These are phyloP conservation scores for Byasa hedistus DNA, from an alignment of 2,888 invertebrate species.

Conservation along the genomic window DNA sequence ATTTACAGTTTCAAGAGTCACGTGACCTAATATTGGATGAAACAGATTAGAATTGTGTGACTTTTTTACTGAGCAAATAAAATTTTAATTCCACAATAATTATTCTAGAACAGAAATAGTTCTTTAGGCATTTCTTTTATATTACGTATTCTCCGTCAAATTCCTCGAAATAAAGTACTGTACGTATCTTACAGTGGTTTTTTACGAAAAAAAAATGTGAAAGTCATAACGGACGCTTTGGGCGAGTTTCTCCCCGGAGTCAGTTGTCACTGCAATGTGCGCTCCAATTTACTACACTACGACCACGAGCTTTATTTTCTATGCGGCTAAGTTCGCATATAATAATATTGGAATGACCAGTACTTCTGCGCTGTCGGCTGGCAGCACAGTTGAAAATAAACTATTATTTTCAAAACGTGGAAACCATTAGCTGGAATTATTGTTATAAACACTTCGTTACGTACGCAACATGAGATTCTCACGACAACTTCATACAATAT, in stretches of 20 bases:
- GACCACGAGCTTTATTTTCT: conserved; percentile 31
- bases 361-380: conserved; percentile 4
- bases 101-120: too few species aligned
- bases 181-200: too few species aligned
- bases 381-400: background rate
- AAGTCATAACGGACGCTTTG: conserved; percentile 23
- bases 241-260: conserved; percentile 26
- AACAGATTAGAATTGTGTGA: too few species aligned
- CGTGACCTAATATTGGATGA: too few species aligned
- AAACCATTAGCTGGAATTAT: background rate
- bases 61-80: too few species aligned
- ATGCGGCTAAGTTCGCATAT: conserved; percentile 30
- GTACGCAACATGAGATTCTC: too few species aligned
- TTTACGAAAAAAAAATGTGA: conserved; percentile 9
- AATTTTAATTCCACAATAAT: too few species aligned
- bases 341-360: conserved; percentile 25
- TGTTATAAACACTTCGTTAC: background rate
- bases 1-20: too few species aligned
- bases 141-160: too few species aligned
- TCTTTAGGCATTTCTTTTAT: too few species aligned
- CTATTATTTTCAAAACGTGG: background rate
- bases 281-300: conserved; percentile 35
- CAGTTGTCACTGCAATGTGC: conserved; percentile 38
- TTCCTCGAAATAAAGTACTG: too few species aligned
- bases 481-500: too few species aligned